phyloP scores from a whole-genome alignment of 2,888 invertebrate genomes.

The Dicycla oo region DNA sequence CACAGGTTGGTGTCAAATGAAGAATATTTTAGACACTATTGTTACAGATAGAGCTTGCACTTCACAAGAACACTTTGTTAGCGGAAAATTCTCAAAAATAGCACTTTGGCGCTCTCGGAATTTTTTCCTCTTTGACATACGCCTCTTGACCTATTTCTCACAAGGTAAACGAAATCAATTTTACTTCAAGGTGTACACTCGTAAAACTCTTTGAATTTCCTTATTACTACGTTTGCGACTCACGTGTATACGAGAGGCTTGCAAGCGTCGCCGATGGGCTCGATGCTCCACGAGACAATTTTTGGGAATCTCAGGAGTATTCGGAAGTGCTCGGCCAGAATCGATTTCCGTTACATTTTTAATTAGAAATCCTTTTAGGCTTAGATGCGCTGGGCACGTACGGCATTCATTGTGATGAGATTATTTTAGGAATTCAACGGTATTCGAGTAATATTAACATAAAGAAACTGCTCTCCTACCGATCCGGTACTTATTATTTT shows the following conservation, averaged over 20 bases:
- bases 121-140: slow-evolving; percentile 39
- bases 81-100: slow-evolving; percentile 38
- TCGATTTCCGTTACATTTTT: slow-evolving; percentile 33
- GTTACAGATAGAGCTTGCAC: slow-evolving; percentile 26
- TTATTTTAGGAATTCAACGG: background rate
- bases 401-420: slow-evolving; percentile 1
- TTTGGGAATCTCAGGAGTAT: slow-evolving; percentile 14
- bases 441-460: background rate
- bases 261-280: slow-evolving; percentile 20
- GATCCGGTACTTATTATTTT: background rate
- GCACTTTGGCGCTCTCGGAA: slow-evolving; percentile 19
- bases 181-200: slow-evolving; percentile 55
- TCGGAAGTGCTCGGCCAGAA: slow-evolving; percentile 5
- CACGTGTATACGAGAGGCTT: slow-evolving; percentile 37
- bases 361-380: slow-evolving; percentile 35
- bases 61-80: slow-evolving; percentile 47
- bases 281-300: slow-evolving; percentile 21
- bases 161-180: slow-evolving; percentile 63
- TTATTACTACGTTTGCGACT: slow-evolving; percentile 54
- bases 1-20: slow-evolving; percentile 1
- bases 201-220: slow-evolving; percentile 54
- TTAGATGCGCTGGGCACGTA: background rate
- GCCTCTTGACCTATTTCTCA: slow-evolving; percentile 58
- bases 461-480: too few species aligned
- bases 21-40: slow-evolving; percentile 23